Conservation (phyloP, 2,888 invertebrate species). For the Toxonevra muliebris region DNA sequence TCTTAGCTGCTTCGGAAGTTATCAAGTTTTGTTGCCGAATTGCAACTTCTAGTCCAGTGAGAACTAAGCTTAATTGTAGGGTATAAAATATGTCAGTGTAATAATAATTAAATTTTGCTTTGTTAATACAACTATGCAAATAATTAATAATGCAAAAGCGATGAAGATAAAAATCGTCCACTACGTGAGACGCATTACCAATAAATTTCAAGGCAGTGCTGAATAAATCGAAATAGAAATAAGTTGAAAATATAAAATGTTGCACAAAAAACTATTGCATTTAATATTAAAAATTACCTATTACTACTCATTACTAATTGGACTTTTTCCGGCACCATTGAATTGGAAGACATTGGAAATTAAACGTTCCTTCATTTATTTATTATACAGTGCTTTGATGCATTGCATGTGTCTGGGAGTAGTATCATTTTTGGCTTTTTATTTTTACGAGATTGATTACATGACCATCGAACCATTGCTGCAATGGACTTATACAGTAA, state of each 20-base stretch:
- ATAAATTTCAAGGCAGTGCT: too few species aligned
- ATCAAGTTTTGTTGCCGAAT: too few species aligned
- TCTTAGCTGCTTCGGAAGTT: too few species aligned
- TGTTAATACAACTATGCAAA: too few species aligned
- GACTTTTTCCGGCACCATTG: constrained; percentile 25
- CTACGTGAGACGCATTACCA: too few species aligned
- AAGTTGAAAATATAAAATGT: constrained; percentile 16
- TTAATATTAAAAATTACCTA: constrained; percentile 15
- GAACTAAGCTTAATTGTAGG: too few species aligned
- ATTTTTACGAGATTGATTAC: not conserved
- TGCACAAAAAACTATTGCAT: constrained; percentile 13
- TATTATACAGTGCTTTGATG: constrained; percentile 1
- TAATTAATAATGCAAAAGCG: too few species aligned
- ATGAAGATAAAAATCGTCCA: too few species aligned
- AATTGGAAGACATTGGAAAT: not conserved
- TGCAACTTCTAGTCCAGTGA: too few species aligned
- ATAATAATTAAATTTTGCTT: too few species aligned
- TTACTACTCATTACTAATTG: constrained; percentile 16
- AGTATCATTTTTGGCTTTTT: not conserved
- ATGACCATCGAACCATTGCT: constrained; percentile 18
- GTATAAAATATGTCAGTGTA: too few species aligned
- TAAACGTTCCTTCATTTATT: constrained; percentile 1
- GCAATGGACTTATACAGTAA: constrained; percentile 20
- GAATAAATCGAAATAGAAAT: not conserved
- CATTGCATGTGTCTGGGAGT: not conserved